Percentiles rank a stretch among this genome's conserved stretches.
Conservation (phyloP, 2,888 invertebrate species). For the Trissonchulus sp. region DNA sequence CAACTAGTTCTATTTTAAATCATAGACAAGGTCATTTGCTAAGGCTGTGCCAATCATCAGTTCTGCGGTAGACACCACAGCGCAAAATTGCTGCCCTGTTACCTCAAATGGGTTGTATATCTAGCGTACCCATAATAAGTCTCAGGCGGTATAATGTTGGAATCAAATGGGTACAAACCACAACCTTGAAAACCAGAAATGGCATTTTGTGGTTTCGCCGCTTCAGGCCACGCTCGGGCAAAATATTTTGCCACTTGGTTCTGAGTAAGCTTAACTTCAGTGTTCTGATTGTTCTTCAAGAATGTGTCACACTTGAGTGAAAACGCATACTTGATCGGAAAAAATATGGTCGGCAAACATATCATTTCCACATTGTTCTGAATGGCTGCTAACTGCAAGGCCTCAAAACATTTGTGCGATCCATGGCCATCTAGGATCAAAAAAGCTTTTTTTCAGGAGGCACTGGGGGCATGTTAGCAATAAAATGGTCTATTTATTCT, state of each 20-base stretch:
- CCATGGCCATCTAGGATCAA: slow-evolving; percentile 21
- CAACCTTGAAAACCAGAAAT: neutral
- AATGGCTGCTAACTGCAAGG: neutral
- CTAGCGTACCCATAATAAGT: no score
- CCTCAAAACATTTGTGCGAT: neutral
- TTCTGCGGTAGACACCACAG: no score
- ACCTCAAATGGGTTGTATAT: no score
- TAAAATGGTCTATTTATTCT: slow-evolving; percentile 8
- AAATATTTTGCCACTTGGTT: neutral
- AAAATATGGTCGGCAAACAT: slow-evolving; percentile 9
- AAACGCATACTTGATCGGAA: slow-evolving; percentile 1
- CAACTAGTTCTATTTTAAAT: no score
- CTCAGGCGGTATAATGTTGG: neutral
- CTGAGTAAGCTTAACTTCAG: neutral
- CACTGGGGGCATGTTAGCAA: neutral
- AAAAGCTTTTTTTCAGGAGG: slow-evolving; percentile 5
- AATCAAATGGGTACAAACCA: neutral
- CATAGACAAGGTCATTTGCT: no score
- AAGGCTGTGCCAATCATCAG: no score
- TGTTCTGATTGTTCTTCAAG: neutral
- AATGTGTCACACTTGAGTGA: neutral
- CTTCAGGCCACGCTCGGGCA: neutral
- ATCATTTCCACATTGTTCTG: neutral
- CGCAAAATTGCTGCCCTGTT: no score
- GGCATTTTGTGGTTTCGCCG: neutral